Evolutionary conservation across 1,140 invertebrate genomes (phyloP).

Genomic region (Drosophila truncata): DNA sequence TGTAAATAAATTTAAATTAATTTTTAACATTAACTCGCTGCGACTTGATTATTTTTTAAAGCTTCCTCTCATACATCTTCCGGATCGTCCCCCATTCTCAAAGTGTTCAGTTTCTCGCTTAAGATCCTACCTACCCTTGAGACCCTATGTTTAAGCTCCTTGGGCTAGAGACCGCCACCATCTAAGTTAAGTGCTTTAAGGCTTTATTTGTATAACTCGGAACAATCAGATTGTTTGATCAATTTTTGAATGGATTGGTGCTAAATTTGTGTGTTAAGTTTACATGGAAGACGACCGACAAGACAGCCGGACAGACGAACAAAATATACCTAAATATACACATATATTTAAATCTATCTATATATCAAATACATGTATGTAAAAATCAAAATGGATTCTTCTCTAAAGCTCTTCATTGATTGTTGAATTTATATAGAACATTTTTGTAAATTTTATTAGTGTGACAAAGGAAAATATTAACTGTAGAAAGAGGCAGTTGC

Average conservation of each 20-base stretch:
- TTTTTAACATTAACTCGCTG: constrained; percentile 63
- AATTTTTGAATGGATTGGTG: constrained; percentile 84
- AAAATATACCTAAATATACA: constrained; percentile 40
- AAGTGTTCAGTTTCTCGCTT: constrained; percentile 51
- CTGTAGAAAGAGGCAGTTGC: constrained; percentile 57
- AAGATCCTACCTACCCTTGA: constrained; percentile 23
- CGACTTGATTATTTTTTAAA: constrained; percentile 63
- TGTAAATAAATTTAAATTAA: constrained; percentile 83
- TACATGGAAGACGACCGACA: constrained; percentile 39
- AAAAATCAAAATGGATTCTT: constrained; percentile 58
- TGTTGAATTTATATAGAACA: constrained; percentile 80
- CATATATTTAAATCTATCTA: constrained; percentile 44
- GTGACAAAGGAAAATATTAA: constrained; percentile 55
- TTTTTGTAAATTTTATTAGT: constrained; percentile 80
- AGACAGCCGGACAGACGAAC: constrained; percentile 27
- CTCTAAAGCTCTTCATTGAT: constrained; percentile 70
- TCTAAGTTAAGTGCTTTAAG: constrained; percentile 70
- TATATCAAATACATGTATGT: constrained; percentile 44
- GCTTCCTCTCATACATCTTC: not conserved
- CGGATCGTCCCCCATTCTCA: constrained; percentile 21
- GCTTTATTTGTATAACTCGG: constrained; percentile 79
- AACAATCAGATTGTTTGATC: constrained; percentile 83
- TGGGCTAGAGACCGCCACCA: constrained; percentile 33
- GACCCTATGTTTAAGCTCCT: constrained; percentile 36
- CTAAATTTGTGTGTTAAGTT: constrained; percentile 82